These are phyloP conservation scores for Cuculus canorus DNA, from an alignment of 2,797 vertebrate genomes.

Conservation along the genomic window DNA sequence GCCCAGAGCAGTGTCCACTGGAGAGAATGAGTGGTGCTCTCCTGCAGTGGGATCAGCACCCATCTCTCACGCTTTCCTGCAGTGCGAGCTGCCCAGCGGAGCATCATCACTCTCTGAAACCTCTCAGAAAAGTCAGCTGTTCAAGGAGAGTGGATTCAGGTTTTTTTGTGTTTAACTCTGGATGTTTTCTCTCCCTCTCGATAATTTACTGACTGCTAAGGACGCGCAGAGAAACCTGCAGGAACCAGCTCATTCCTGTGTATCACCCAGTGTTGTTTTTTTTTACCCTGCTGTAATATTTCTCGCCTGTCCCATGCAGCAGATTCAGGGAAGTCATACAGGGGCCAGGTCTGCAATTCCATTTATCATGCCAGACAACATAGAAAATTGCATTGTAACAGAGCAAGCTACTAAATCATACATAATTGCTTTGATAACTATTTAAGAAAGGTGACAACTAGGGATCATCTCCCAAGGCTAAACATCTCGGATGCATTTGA, in stretches of 20 bases:
- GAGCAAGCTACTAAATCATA: slow-evolving; percentile 38
- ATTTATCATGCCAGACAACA: not conserved
- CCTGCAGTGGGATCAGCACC: not conserved
- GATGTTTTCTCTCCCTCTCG: not conserved
- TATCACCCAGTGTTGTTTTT: not conserved
- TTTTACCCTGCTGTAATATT: not conserved
- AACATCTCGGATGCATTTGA: not conserved
- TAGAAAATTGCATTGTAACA: not conserved
- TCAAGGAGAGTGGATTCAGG: not conserved
- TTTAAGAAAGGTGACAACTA: not conserved
- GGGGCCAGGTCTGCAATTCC: not conserved
- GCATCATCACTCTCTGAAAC: not conserved
- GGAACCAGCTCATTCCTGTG: not conserved
- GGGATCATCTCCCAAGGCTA: slow-evolving; percentile 10
- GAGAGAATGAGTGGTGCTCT: not conserved
- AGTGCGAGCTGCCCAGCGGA: not conserved
- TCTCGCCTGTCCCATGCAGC: slow-evolving; percentile 6
- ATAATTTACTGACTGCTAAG: not conserved
- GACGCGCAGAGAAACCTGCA: not conserved
- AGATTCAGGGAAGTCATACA: not conserved
- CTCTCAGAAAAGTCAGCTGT: not conserved
- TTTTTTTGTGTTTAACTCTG: not conserved
- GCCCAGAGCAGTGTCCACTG: not conserved
- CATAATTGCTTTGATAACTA: slow-evolving; percentile 6
- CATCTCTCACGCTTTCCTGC: not conserved